A percentile compares a stretch with the other conserved stretches of the same genome.
Evolutionary conservation across 2,797 vertebrate genomes (phyloP).

Genomic region (Coilia nasus): DNA sequence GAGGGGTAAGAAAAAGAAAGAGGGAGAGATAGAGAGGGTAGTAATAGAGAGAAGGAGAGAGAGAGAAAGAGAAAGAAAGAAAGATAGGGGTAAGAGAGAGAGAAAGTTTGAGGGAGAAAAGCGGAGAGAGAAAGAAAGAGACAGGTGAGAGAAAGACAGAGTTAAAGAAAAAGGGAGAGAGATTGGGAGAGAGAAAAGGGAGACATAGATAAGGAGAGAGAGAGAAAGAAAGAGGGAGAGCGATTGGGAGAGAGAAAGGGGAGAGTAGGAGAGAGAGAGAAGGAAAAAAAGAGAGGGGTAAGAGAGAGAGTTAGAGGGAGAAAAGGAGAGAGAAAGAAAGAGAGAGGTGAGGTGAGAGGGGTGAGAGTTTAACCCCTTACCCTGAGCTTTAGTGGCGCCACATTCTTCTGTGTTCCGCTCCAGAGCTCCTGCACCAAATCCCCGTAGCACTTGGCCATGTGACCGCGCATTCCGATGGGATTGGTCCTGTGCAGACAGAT

Average conservation of each 20-base stretch:
- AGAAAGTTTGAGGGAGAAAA: background rate
- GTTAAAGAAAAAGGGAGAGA: too few species aligned
- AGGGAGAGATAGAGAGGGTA: too few species aligned
- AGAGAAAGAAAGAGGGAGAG: background rate
- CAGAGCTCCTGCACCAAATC: constrained; percentile 97
- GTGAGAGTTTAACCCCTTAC: constrained; percentile 62
- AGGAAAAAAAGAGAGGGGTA: too few species aligned
- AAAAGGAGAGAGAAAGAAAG: background rate
- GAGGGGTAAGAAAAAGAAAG: too few species aligned
- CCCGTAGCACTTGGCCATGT: constrained; percentile 99
- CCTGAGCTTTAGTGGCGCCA: constrained; percentile 94
- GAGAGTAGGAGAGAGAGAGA: too few species aligned
- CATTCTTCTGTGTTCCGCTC: constrained; percentile 97
- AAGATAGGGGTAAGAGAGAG: background rate
- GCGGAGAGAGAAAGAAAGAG: background rate
- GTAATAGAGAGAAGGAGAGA: background rate
- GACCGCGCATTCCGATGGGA: constrained; percentile 98
- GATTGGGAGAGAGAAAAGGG: too few species aligned
- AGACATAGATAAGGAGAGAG: background rate
- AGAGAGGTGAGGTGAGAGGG: background rate
- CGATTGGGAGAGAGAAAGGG: background rate
- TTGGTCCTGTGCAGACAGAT: constrained; percentile 82
- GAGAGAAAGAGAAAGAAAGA: background rate
- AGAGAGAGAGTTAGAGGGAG: background rate
- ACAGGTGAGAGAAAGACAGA: too few species aligned